Conservation (phyloP, 2,113 vertebrate species). For the Genyomyrus donnyi region DNA sequence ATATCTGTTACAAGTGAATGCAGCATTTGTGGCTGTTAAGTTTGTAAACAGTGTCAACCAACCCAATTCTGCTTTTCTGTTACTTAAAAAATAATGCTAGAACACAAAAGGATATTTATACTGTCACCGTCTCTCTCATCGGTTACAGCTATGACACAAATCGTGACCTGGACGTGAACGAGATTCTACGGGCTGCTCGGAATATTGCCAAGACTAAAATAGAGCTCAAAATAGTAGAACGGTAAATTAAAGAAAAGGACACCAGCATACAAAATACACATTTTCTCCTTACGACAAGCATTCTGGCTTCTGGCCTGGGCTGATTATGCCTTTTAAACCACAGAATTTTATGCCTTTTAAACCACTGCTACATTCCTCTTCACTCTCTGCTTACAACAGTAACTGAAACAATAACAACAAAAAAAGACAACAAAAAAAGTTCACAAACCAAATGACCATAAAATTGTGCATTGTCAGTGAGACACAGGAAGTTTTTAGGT, state of each 20-base stretch:
- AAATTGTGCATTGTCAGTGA: slow-evolving; percentile 22
- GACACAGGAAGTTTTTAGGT: slow-evolving; percentile 51
- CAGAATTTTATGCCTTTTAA: neutral
- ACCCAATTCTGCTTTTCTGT: slow-evolving; percentile 51
- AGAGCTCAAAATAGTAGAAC: neutral
- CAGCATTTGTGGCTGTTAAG: slow-evolving; percentile 61
- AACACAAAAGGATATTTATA: slow-evolving; percentile 21
- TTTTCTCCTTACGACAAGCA: neutral
- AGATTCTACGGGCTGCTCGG: neutral
- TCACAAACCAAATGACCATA: slow-evolving; percentile 17
- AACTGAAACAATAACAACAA: neutral
- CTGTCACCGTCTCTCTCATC: neutral
- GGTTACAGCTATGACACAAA: neutral
- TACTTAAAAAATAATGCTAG: slow-evolving; percentile 27
- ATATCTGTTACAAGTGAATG: slow-evolving; percentile 46
- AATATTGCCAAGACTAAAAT: neutral
- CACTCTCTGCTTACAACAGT: neutral
- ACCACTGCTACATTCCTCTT: neutral
- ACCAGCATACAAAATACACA: neutral
- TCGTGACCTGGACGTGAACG: neutral
- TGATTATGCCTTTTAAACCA: neutral
- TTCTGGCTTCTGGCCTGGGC: neutral
- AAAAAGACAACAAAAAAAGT: neutral
- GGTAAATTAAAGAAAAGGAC: neutral
- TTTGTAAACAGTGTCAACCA: slow-evolving; percentile 64